Evolutionary conservation across 2,888 invertebrate genomes (phyloP).

Genomic region (Tipula vernalis): DNA sequence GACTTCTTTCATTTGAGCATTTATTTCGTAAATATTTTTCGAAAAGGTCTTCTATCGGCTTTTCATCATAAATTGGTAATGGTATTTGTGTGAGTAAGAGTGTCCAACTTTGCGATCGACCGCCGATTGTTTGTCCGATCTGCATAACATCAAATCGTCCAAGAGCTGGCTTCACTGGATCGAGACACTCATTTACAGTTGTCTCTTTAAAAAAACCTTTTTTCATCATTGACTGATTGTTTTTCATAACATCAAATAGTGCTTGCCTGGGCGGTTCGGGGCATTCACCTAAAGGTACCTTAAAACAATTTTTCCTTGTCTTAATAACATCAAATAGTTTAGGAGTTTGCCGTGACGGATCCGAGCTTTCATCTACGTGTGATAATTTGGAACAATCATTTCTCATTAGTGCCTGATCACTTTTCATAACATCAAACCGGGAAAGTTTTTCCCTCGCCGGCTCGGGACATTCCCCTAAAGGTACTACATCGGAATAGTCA

Average conservation of each 20-base stretch:
- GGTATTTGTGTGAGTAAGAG: not conserved
- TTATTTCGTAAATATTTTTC: not conserved
- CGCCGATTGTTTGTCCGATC: not conserved
- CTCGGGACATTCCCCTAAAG: too few relatives aligned
- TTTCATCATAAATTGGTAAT: not conserved
- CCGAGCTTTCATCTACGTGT: too few relatives aligned
- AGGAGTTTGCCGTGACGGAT: too few relatives aligned
- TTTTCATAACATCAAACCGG: too few relatives aligned
- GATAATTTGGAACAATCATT: too few relatives aligned
- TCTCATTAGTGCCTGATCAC: too few relatives aligned
- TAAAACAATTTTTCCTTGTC: too few relatives aligned
- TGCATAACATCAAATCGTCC: not conserved
- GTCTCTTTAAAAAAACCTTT: not conserved
- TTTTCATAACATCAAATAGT: too few relatives aligned
- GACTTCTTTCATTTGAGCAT: not conserved
- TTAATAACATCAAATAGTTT: too few relatives aligned
- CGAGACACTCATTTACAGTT: not conserved
- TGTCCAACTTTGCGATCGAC: not conserved
- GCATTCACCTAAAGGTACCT: too few relatives aligned
- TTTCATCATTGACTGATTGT: not conserved
- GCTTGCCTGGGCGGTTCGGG: not conserved
- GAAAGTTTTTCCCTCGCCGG: too few relatives aligned
- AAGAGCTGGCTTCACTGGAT: not conserved
- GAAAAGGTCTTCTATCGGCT: not conserved
- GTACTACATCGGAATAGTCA: too few relatives aligned